A percentile compares a stretch with the other conserved stretches of the same genome.
These are phyloP conservation scores for Cyprinodon diabolis DNA, from an alignment of 2,797 vertebrate genomes.

Conservation along the genomic window DNA sequence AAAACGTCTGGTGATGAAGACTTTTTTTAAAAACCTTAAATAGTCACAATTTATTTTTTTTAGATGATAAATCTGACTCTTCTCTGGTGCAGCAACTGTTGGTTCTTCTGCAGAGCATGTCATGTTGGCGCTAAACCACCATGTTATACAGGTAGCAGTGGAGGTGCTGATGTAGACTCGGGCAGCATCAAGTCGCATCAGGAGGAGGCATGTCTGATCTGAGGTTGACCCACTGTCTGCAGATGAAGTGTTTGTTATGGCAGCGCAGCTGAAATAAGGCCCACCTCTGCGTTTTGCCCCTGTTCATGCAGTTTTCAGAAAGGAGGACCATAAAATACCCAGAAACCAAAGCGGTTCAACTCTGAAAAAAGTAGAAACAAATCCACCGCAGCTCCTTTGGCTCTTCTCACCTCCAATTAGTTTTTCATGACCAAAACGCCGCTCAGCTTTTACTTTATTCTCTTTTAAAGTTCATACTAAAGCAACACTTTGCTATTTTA, in stretches of 20 bases:
- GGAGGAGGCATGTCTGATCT: too few relatives aligned
- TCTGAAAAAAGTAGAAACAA: slow-evolving; percentile 8
- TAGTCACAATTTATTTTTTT: too few relatives aligned
- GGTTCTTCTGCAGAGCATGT: too few relatives aligned
- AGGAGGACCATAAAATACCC: neutral
- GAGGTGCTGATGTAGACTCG: too few relatives aligned
- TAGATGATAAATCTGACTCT: too few relatives aligned
- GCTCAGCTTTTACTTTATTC: slow-evolving; percentile 84
- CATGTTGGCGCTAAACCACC: too few relatives aligned
- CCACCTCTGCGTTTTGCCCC: neutral
- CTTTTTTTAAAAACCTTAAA: too few relatives aligned
- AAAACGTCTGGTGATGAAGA: too few relatives aligned
- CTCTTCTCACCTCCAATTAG: slow-evolving; percentile 7
- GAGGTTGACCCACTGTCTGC: neutral
- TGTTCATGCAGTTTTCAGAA: slow-evolving; percentile 1
- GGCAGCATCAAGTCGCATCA: too few relatives aligned
- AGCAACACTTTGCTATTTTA: slow-evolving; percentile 90
- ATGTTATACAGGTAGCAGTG: too few relatives aligned
- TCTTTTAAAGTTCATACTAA: slow-evolving; percentile 84
- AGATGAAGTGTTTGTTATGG: neutral
- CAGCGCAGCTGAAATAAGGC: neutral
- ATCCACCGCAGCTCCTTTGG: slow-evolving; percentile 2
- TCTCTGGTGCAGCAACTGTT: too few relatives aligned
- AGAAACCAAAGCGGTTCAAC: neutral
- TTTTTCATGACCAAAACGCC: slow-evolving; percentile 13